Conservation (phyloP, 2,888 invertebrate species). For the Tetrapedia diversipes region DNA sequence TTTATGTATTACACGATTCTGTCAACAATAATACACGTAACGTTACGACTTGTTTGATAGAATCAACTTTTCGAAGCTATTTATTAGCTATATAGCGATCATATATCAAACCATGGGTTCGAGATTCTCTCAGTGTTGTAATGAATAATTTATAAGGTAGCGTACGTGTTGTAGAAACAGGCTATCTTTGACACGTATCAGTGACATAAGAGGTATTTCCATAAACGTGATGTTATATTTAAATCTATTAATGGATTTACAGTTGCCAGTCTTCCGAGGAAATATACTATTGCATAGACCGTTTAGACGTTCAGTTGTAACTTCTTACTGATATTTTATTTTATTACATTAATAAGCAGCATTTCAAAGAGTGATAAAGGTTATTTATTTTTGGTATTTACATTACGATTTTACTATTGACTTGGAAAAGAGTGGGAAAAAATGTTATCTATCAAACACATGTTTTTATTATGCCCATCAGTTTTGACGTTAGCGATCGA, state of each 20-base stretch:
- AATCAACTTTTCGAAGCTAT: slow-evolving; percentile 9
- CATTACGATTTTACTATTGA: too few species aligned
- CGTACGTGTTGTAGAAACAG: neutral
- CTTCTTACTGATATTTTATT: too few species aligned
- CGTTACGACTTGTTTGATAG: slow-evolving; percentile 10
- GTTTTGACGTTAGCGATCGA: neutral
- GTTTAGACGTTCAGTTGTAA: neutral
- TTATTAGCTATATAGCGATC: neutral
- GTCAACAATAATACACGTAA: neutral
- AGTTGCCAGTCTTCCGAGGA: neutral
- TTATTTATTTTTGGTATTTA: too few species aligned
- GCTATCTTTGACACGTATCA: slow-evolving; percentile 5
- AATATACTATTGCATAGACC: neutral
- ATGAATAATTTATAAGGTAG: slow-evolving; percentile 51
- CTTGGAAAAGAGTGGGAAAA: too few species aligned
- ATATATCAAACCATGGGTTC: slow-evolving; percentile 14
- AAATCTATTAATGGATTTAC: neutral
- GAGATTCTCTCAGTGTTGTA: neutral
- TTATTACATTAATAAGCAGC: neutral
- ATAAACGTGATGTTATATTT: slow-evolving; percentile 9
- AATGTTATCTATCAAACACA: neutral
- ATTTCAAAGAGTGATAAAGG: too few species aligned
- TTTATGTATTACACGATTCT: neutral
- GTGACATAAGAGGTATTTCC: slow-evolving; percentile 49
- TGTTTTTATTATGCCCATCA: neutral